phyloP scores from a whole-genome alignment of 2,113 vertebrate genomes.

The Chaetodon trifascialis region DNA sequence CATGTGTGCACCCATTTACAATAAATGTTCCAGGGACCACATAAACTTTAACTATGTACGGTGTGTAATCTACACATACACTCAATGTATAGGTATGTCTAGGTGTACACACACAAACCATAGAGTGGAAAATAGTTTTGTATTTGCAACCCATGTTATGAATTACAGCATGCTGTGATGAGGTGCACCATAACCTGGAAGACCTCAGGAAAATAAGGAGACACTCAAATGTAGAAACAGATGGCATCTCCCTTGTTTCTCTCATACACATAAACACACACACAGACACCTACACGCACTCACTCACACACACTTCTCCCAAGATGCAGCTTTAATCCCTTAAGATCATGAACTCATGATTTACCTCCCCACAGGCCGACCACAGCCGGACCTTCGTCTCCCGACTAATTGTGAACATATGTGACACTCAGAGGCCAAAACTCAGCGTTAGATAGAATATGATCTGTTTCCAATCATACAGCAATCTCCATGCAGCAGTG shows the following conservation, averaged over 20 bases:
- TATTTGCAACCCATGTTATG: background rate
- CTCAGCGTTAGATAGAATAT: slow-evolving; percentile 44
- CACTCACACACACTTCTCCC: slow-evolving; percentile 19
- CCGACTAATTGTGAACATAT: slow-evolving; percentile 72
- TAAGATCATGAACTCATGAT: slow-evolving; percentile 65
- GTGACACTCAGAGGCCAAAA: slow-evolving; percentile 44
- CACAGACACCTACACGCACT: slow-evolving; percentile 9
- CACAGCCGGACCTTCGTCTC: slow-evolving; percentile 69
- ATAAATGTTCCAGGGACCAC: background rate
- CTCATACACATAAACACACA: background rate
- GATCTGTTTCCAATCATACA: slow-evolving; percentile 55
- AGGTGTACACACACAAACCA: background rate
- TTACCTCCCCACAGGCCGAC: slow-evolving; percentile 67
- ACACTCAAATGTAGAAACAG: slow-evolving; percentile 33
- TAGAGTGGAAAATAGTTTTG: slow-evolving; percentile 5
- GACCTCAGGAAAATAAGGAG: slow-evolving; percentile 10
- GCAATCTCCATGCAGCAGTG: slow-evolving; percentile 28
- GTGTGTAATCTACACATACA: background rate
- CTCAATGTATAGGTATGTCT: background rate
- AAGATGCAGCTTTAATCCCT: slow-evolving; percentile 63
- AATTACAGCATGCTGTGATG: slow-evolving; percentile 33
- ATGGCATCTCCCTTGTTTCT: slow-evolving; percentile 11
- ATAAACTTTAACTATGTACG: background rate
- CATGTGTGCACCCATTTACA: background rate
- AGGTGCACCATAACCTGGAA: slow-evolving; percentile 20